phyloP scores from a whole-genome alignment of 1,140 invertebrate genomes.

The Stegodyphus mimosarum region DNA sequence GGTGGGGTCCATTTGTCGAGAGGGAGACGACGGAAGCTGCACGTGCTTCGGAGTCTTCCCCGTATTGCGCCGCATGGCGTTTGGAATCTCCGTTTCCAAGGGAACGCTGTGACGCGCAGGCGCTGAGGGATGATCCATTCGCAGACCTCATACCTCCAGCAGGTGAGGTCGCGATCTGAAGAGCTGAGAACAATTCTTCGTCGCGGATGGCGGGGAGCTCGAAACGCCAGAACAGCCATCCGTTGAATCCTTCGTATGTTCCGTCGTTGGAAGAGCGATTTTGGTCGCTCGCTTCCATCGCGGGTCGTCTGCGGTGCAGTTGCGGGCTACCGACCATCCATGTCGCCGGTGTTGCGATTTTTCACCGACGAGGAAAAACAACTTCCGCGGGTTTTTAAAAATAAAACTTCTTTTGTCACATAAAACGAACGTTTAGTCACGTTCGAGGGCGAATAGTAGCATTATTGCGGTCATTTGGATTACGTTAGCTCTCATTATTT shows the following conservation, averaged over 20 bases:
- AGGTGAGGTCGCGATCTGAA: not conserved
- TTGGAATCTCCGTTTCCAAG: slow-evolving; percentile 10
- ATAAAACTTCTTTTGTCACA: not conserved
- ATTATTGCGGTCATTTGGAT: no score
- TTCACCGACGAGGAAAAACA: not conserved
- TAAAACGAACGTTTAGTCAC: not conserved
- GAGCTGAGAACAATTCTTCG: slow-evolving; percentile 37
- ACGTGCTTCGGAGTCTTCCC: not conserved
- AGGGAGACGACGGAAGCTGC: not conserved
- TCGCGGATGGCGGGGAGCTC: slow-evolving; percentile 35
- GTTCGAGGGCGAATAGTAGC: not conserved
- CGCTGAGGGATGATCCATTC: not conserved
- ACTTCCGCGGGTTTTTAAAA: not conserved
- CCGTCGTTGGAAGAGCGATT: not conserved
- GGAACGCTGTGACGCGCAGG: not conserved
- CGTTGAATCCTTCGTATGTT: slow-evolving; percentile 32
- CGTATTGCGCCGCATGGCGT: not conserved
- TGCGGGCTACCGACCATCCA: slow-evolving; percentile 46
- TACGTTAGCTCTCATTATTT: no score
- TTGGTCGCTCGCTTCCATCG: not conserved
- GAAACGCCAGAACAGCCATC: slow-evolving; percentile 57
- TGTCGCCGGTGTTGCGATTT: slow-evolving; percentile 36
- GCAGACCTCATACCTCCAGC: not conserved
- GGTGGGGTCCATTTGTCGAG: not conserved
- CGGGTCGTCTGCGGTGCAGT: not conserved